Base-by-base conservation (phyloP, 92 coral and sea anemone genomes). In the Porites rus region DNA sequence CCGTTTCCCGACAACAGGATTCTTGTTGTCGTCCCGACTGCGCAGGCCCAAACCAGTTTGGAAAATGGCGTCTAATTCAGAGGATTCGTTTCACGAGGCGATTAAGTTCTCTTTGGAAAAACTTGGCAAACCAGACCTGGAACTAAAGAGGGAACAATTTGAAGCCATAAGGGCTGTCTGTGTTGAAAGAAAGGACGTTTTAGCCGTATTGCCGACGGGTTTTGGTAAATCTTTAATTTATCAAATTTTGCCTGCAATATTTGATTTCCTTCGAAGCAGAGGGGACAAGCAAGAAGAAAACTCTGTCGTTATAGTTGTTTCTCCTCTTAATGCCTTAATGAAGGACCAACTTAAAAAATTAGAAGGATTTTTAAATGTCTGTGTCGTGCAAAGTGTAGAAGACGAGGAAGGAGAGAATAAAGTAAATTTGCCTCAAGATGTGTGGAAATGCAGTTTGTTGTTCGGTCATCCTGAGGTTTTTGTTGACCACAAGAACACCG, bases 171-270 rank as follows among this genome's bases (percentile, higher is more conserved):
- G 65, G 65, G 65, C 65, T 12, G 17, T 61, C 0, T 61, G 65
- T 12, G 16, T 61, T 6, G 65, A 61, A 12, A 61, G 17, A 17
- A 17, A 61, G 17, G 65, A 61, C 17, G 65, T 61, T 5, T n/a
- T 69, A 43, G 25, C 74, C 6, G 52, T 69, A 14, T 67, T 67
- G 72, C 72, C 72, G 10, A 67, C 72, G 24, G 72, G 72, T 67
- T 67, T 19, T 25, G 72, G 72, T 14, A 67, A 67, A 67, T 67
- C 72, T 8, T 18, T 67, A 8, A 8, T 8, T 14, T 67, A 19
- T 46, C 74, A 69, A 69, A 14, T 69, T 28, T 17, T 69, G 28
- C 74, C 74, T 12, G 14, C 25, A 69, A 43, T 69, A 5, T 69
- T 69, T 43, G 74, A 69, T 46, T 69, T 69, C 8, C 11, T 69